Conservation (phyloP, 2,888 invertebrate species). For the Acanthacorydalis orientalis region DNA sequence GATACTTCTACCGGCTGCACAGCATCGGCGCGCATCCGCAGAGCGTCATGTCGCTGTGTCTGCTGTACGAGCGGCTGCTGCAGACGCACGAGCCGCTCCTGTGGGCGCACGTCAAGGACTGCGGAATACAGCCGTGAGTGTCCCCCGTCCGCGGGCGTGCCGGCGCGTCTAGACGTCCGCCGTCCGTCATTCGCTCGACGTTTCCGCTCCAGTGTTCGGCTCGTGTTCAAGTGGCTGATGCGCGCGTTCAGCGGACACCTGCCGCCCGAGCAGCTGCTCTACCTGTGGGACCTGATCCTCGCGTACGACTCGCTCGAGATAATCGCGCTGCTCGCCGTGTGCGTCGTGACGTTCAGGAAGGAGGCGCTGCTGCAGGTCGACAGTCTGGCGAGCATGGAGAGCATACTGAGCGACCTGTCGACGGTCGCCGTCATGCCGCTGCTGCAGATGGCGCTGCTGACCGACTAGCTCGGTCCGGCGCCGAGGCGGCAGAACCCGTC, state of each 20-base stretch:
- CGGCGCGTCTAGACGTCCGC: slow-evolving; percentile 46
- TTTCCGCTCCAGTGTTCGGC: slow-evolving; percentile 49
- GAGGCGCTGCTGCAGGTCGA: slow-evolving; percentile 63
- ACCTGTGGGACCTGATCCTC: slow-evolving; percentile 83
- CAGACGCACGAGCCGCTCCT: slow-evolving; percentile 81
- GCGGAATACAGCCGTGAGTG: slow-evolving; percentile 82
- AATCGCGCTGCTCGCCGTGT: slow-evolving; percentile 67
- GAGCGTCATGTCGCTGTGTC: slow-evolving; percentile 79
- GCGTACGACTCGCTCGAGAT: slow-evolving; percentile 88
- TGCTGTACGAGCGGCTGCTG: slow-evolving; percentile 75
- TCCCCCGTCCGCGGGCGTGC: neutral
- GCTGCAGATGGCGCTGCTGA: slow-evolving; percentile 61
- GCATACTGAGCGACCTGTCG: slow-evolving; percentile 73
- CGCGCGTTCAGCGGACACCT: slow-evolving; percentile 89
- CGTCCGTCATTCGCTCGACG: slow-evolving; percentile 95
- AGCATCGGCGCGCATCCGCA: slow-evolving; percentile 85
- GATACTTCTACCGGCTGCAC: slow-evolving; percentile 85
- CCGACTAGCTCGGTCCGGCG: slow-evolving; percentile 31
- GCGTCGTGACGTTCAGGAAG: slow-evolving; percentile 71
- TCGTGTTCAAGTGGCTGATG: slow-evolving; percentile 95
- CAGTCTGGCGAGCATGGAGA: slow-evolving; percentile 66
- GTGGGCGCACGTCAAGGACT: slow-evolving; percentile 79
- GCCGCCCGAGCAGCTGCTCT: slow-evolving; percentile 78
- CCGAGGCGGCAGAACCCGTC: no score
- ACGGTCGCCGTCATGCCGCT: slow-evolving; percentile 74